Evolutionary conservation across 2,888 invertebrate species (phyloP), one percentile per base, ranked within the genome.

Genomic region (Limnephilus marmoratus): DNA sequence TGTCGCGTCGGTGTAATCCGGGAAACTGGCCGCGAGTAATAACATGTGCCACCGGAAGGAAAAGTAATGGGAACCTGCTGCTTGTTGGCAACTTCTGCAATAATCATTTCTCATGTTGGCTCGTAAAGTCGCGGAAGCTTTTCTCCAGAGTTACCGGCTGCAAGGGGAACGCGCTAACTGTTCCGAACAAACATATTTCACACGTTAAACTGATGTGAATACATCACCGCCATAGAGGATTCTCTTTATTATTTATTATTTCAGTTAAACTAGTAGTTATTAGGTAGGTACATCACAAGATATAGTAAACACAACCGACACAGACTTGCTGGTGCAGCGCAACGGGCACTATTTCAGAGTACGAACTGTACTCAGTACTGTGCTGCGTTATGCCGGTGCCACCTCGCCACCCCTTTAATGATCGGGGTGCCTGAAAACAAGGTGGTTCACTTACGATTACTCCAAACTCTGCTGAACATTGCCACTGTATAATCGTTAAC

Each of bases 401-500:
- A 24, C 34, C 18, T 82, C 31, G 49, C 24, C 24, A 24, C 68
- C 68, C 45, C n/a, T 86, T 45, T 86, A 86, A 86, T 49, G 86
- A 49, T 11, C 45, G 49, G 86, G 85, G 86, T 13, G 49, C 45
- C 68, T 68, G 29, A 34, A 68, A 29, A 68, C 31, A 87, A 87
- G 87, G 68, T 87, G 68, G 87, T 53, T 68, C 53, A 53, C 87
- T 68, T n/a, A 87, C 53, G 53, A 87, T 87, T 87, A 87, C 53
- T 68, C n/a, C 68, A 15, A 86, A 87, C 87, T 87, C 53, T 29
- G 87, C 34, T 87, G 53, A 53, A 87, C 49, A 87, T 68, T 37
- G 68, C 68, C 87, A 68, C 87, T 87, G 31, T 87, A 87, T 87
- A 87, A 87, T 87, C 87, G 53, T 87, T 87, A 53, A 87, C 87